Conservation (phyloP, 2,888 invertebrate genomes). For the Chouioia cunea region DNA sequence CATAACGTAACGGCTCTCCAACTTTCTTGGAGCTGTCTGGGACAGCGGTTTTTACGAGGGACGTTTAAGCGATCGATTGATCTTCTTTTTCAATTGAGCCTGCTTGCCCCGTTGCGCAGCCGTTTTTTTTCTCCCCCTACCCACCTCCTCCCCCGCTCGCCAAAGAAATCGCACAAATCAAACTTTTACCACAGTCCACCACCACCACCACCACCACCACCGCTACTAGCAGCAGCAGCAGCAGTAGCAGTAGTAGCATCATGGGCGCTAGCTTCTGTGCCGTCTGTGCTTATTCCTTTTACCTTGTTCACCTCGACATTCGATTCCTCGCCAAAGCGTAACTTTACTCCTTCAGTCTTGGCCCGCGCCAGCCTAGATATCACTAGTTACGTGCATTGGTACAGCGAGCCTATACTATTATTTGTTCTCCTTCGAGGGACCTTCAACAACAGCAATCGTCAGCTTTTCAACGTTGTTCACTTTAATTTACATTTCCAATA, state of each 20-base stretch:
- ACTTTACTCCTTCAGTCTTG: too few relatives aligned
- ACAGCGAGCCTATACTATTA: too few relatives aligned
- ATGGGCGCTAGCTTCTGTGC: too few relatives aligned
- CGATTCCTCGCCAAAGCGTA: neutral
- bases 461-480: too few relatives aligned
- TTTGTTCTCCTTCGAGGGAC: too few relatives aligned
- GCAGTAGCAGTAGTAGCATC: too few relatives aligned
- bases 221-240: too few relatives aligned
- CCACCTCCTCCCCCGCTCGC: constrained; percentile 1
- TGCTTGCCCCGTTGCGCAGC: neutral
- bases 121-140: neutral
- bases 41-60: constrained; percentile 51
- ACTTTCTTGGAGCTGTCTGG: constrained; percentile 54
- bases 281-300: constrained; percentile 16
- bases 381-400: too few relatives aligned
- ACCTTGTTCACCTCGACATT: too few relatives aligned
- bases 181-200: constrained; percentile 13
- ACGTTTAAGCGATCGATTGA: constrained; percentile 54
- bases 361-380: too few relatives aligned
- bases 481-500: too few relatives aligned
- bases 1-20: constrained; percentile 56
- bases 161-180: constrained; percentile 43
- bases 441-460: too few relatives aligned
- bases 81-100: constrained; percentile 52
- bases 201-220: neutral